A percentile compares a stretch with the other conserved stretches of the same genome.
These are phyloP conservation scores for Sebastes diaconus DNA, from an alignment of 2,797 vertebrate species.

Conservation along the genomic window DNA sequence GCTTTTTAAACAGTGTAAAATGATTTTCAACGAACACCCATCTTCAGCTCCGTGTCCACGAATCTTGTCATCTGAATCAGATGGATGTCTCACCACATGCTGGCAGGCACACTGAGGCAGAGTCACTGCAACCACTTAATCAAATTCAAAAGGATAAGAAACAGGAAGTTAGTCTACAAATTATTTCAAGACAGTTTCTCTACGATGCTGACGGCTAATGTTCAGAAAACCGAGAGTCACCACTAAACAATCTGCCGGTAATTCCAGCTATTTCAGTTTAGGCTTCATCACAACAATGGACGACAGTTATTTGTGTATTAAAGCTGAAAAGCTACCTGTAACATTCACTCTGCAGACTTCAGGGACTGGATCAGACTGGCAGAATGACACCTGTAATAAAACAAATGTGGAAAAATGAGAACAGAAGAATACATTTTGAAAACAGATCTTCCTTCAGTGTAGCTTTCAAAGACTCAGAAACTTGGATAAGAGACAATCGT, in stretches of 20 bases:
- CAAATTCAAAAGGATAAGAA: background rate
- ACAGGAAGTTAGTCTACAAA: background rate
- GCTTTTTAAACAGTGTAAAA: background rate
- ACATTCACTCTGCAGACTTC: background rate
- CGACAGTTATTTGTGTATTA: accelerated
- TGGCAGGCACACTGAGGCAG: background rate
- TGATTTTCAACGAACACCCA: background rate
- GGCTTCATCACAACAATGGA: conserved; percentile 42
- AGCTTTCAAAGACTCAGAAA: conserved; percentile 10
- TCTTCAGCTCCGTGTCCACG: background rate
- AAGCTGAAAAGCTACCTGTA: background rate
- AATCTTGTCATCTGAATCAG: background rate
- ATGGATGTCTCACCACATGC: background rate
- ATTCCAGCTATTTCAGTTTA: conserved; percentile 86
- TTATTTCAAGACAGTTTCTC: background rate
- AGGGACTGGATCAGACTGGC: background rate
- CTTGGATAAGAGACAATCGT: conserved; percentile 38
- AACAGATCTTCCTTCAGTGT: accelerated
- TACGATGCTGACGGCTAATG: background rate
- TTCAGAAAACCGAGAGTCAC: conserved; percentile 88
- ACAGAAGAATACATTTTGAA: background rate
- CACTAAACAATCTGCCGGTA: conserved; percentile 91
- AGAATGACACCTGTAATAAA: background rate
- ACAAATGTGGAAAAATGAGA: background rate
- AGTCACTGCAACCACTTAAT: background rate